Evolutionary conservation across 2,113 vertebrate species (phyloP).

Genomic region (Calyptomena viridis): DNA sequence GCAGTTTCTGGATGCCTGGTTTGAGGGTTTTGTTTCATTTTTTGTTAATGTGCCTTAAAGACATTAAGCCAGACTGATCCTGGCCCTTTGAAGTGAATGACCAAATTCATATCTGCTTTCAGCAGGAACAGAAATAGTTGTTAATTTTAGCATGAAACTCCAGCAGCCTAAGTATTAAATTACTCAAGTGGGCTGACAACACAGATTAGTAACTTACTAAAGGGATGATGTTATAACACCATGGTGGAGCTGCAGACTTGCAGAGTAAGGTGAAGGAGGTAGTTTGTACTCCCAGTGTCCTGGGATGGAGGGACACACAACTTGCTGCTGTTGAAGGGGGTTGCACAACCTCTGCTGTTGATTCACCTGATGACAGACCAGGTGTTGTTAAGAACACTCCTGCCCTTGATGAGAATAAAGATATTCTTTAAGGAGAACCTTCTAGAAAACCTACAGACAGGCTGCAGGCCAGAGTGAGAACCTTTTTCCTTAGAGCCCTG

Average conservation of each 20-base stretch:
- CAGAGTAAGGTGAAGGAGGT: background rate
- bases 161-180: background rate
- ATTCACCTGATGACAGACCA: background rate
- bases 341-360: background rate
- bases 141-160: constrained; percentile 19
- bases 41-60: background rate
- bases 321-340: background rate
- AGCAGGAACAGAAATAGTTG: background rate
- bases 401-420: background rate
- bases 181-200: background rate
- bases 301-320: fast-evolving
- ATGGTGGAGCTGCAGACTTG: background rate
- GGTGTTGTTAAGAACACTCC: background rate
- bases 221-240: background rate
- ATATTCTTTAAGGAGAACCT: background rate
- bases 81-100: background rate
- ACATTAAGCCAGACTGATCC: background rate
- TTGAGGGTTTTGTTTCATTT: background rate
- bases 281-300: background rate
- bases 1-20: background rate
- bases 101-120: background rate
- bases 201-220: background rate
- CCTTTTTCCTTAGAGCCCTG: background rate
- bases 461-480: fast-evolving
- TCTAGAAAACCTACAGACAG: background rate